Evolutionary conservation across 2,888 invertebrate species (phyloP).

Genomic region (Dione juno): DNA sequence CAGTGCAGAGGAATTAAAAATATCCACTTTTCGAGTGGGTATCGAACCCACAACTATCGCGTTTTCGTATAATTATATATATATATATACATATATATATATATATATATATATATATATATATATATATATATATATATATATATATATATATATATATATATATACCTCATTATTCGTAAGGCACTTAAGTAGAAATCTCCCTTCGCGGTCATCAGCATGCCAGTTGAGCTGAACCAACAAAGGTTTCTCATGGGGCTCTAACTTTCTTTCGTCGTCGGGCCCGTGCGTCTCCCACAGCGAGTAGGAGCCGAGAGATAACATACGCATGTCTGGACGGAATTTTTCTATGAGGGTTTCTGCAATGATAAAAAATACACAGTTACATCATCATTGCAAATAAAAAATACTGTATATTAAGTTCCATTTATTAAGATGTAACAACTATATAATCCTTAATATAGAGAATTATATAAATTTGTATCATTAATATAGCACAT

Average conservation of each 20-base stretch:
- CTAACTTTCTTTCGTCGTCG: constrained; percentile 94
- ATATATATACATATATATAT: no score
- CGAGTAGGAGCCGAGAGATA: constrained; percentile 89
- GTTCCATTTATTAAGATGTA: no score
- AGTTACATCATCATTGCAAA: background rate
- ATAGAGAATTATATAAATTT: background rate
- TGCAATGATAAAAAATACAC: constrained; percentile 51
- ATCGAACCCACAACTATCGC: no score
- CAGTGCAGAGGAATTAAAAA: no score
- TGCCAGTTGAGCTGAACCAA: constrained; percentile 99
- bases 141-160: background rate
- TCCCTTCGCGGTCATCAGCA: constrained; percentile 98
- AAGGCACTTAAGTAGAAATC: constrained; percentile 95
- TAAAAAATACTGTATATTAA: background rate
- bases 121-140: no score
- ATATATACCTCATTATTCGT: constrained; percentile 89
- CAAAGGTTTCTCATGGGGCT: constrained; percentile 96
- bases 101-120: no score
- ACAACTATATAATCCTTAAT: background rate
- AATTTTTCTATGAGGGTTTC: constrained; percentile 99
- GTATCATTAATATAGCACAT: background rate
- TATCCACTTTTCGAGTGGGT: no score
- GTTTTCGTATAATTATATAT: no score
- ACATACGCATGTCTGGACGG: constrained; percentile 99
- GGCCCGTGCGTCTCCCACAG: constrained; percentile 90